These are phyloP conservation scores for Netelia fuscicornis DNA, from an alignment of 2,888 invertebrate genomes.

Conservation along the genomic window DNA sequence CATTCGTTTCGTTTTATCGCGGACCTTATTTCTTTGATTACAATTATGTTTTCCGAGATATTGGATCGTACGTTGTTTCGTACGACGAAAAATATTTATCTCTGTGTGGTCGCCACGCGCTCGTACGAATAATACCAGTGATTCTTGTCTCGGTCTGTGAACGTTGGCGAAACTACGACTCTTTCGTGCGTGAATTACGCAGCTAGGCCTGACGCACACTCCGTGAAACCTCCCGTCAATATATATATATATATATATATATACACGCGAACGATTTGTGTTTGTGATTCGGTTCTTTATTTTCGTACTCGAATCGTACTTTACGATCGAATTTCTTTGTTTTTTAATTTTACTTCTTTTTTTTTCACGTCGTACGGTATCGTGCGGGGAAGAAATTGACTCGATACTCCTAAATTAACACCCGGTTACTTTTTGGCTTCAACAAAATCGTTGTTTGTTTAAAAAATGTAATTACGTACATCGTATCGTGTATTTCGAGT, in stretches of 20 bases:
- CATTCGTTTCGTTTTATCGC: background rate
- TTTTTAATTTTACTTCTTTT: no score
- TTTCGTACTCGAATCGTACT: background rate
- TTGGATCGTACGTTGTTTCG: no score
- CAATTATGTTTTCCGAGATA: no score
- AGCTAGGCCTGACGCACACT: slow-evolving; percentile 23
- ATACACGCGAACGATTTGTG: background rate
- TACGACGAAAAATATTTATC: no score
- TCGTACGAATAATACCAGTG: background rate
- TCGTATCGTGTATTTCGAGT: background rate
- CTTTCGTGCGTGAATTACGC: slow-evolving; percentile 39
- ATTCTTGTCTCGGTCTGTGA: background rate
- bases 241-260: background rate
- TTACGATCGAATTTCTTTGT: no score
- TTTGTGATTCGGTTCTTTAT: background rate
- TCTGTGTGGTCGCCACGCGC: no score
- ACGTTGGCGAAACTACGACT: slow-evolving; percentile 27
- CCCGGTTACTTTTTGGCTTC: no score
- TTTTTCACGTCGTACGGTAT: no score
- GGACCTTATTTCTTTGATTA: no score
- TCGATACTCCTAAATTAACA: background rate
- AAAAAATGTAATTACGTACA: background rate
- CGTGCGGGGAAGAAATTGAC: background rate
- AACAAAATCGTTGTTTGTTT: no score
- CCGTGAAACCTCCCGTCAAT: background rate